phyloP scores from a whole-genome alignment of 2,797 vertebrate species.

The Aeoliscus strigatus region DNA sequence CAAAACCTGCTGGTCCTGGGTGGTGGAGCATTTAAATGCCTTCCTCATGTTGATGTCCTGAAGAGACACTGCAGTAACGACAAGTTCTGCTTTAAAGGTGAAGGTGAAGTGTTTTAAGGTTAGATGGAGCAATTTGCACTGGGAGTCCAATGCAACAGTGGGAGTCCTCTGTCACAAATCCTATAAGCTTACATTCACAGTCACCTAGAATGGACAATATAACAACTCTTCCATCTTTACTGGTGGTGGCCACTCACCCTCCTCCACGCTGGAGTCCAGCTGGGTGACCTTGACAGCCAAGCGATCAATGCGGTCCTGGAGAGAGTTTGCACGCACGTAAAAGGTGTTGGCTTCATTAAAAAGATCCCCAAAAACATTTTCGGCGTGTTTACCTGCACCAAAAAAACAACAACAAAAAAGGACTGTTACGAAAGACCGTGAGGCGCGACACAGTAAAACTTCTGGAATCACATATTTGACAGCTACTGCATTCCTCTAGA shows the following conservation, averaged over 20 bases:
- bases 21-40: constrained; percentile 94
- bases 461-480: too few species aligned
- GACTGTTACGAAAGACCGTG: constrained; percentile 17
- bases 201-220: too few species aligned
- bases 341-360: constrained; percentile 97
- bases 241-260: constrained; percentile 80
- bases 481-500: too few species aligned
- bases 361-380: constrained; percentile 97
- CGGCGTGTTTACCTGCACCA: constrained; percentile 92
- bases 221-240: too few species aligned
- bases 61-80: constrained; percentile 81
- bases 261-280: constrained; percentile 98
- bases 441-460: too few species aligned
- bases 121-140: too few species aligned
- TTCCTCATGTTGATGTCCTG: constrained; percentile 99
- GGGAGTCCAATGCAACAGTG: too few species aligned
- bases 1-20: constrained; percentile 97
- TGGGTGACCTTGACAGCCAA: constrained; percentile 98
- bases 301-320: constrained; percentile 96
- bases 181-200: too few species aligned
- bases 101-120: too few species aligned
- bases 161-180: too few species aligned
- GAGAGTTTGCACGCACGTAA: constrained; percentile 94
- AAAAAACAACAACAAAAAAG: not conserved
- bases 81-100: too few species aligned